These are phyloP conservation scores for Cartodere bifasciata DNA, from an alignment of 2,888 invertebrate genomes.

Conservation along the genomic window DNA sequence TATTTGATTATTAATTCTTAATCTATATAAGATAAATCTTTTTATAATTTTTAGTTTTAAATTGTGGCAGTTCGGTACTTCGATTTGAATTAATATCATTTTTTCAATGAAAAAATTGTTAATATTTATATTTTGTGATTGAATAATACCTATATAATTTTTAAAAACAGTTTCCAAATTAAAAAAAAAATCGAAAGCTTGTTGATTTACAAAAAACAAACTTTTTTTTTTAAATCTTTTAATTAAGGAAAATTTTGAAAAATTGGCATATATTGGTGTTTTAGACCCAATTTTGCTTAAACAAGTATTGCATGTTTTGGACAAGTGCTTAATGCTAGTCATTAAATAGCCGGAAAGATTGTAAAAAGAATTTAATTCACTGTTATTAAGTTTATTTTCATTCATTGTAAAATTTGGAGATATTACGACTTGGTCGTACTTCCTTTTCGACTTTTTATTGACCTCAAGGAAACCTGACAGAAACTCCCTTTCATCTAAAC, in stretches of 20 bases:
- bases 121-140: constrained; percentile 9
- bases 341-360: constrained; percentile 13
- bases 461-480: constrained; percentile 14
- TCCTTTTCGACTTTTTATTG: constrained; percentile 2
- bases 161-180: constrained; percentile 10
- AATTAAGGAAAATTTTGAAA: constrained; percentile 7
- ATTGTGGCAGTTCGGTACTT: constrained; percentile 10
- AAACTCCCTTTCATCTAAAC: constrained; percentile 15
- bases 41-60: constrained; percentile 10
- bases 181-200: constrained; percentile 7
- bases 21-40: constrained; percentile 9
- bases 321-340: constrained; percentile 7
- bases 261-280: constrained; percentile 9
- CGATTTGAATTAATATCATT: constrained; percentile 4
- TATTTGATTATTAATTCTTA: constrained; percentile 11
- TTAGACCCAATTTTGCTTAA: constrained; percentile 6
- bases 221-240: constrained; percentile 6
- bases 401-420: constrained; percentile 4
- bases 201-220: constrained; percentile 10
- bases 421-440: constrained; percentile 8
- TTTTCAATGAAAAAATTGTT: constrained; percentile 8
- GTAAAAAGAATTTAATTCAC: constrained; percentile 16
- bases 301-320: constrained; percentile 11
- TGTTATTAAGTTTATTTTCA: constrained; percentile 11
- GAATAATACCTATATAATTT: constrained; percentile 8